Percentiles rank a stretch among this genome's conserved stretches.
Evolutionary conservation across 2,888 invertebrate species (phyloP).

Genomic region (Arrhopalites spinosus): DNA sequence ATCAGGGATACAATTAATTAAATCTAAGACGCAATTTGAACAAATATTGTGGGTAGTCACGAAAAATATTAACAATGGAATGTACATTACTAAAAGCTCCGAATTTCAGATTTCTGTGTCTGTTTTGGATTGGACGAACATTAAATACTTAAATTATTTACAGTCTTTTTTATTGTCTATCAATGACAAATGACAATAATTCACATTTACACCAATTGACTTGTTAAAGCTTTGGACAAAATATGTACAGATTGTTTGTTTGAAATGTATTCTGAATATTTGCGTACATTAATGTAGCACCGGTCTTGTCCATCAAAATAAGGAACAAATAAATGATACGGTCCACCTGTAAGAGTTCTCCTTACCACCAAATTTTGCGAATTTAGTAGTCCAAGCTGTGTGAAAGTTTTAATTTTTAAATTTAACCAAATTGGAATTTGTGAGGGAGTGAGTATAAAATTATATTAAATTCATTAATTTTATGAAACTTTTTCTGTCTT

Average conservation of each 20-base stretch:
- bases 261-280: neutral
- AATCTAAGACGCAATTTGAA: too few relatives aligned
- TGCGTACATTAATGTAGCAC: slow-evolving; percentile 51
- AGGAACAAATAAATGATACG: slow-evolving; percentile 27
- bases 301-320: slow-evolving; percentile 45
- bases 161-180: neutral
- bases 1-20: too few relatives aligned
- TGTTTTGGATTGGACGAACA: neutral
- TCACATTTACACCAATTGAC: neutral
- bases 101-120: neutral
- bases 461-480: too few relatives aligned
- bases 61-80: neutral
- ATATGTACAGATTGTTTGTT: too few relatives aligned
- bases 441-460: too few relatives aligned
- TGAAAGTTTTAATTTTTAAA: too few relatives aligned
- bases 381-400: slow-evolving; percentile 41
- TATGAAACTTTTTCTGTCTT: too few relatives aligned
- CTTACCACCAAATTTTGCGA: slow-evolving; percentile 31
- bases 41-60: too few relatives aligned
- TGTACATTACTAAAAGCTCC: too few relatives aligned
- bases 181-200: neutral
- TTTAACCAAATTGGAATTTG: too few relatives aligned
- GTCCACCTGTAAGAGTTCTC: slow-evolving; percentile 30
- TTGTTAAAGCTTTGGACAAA: neutral
- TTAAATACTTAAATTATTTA: neutral